Percentiles rank a stretch among this genome's conserved stretches.
Conservation (phyloP, 2,113 vertebrate species). For the Myotis brandtii region DNA sequence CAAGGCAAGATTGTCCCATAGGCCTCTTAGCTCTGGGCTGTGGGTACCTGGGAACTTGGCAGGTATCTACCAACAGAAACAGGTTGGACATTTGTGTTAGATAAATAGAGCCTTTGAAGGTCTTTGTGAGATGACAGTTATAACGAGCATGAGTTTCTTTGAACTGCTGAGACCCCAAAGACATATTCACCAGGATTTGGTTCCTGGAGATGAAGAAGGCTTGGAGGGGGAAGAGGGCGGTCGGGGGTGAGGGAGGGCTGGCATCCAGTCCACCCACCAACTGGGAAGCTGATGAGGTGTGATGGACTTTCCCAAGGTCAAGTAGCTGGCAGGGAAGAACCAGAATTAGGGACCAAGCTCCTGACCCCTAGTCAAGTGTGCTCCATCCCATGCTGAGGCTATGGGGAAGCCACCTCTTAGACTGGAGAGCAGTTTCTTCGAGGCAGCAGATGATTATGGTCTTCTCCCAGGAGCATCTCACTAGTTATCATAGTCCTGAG, state of each 20-base stretch:
- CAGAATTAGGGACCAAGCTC: neutral
- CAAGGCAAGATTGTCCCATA: fast-evolving
- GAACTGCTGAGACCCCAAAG: neutral
- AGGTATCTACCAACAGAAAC: neutral
- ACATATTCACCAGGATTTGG: neutral
- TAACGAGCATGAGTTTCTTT: neutral
- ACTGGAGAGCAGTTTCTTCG: neutral
- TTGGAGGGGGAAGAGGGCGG: neutral
- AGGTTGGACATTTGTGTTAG: neutral
- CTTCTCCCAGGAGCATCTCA: neutral
- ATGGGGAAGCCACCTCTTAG: neutral
- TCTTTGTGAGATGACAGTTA: neutral
- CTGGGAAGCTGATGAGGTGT: neutral
- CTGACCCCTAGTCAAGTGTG: neutral
- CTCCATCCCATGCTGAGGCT: fast-evolving
- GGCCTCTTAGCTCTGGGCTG: neutral
- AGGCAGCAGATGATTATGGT: neutral
- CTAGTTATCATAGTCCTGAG: neutral
- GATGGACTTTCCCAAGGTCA: neutral
- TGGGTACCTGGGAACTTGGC: neutral
- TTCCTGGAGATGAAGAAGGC: neutral
- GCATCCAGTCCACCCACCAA: neutral
- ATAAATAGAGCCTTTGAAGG: neutral
- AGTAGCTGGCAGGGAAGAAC: neutral
- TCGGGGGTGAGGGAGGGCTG: neutral